Evolutionary conservation across 2,797 vertebrate species (phyloP), one percentile per base, ranked within the genome.

Genomic region (Distichodus sexfasciatus): DNA sequence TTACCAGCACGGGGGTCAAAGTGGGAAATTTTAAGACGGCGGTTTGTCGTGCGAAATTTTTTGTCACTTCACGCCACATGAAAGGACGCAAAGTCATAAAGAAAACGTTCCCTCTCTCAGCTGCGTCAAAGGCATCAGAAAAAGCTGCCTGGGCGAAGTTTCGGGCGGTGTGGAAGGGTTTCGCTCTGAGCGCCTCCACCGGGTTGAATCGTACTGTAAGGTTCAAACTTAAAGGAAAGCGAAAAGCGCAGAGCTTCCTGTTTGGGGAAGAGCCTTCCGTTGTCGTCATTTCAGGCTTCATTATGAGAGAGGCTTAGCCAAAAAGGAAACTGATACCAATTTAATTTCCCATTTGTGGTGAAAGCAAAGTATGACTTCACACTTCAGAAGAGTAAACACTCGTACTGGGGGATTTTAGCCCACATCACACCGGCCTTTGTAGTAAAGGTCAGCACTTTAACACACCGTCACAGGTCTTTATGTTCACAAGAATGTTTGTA

Each of bases 301-400:
- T 41, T 74, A 19, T 74, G 50, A 54, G 48, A 15, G 6, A n/a
- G 14, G 28, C 41, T 71, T 36, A 76, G 66, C 76, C 61, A 73
- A 71, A 62, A 71, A 35, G 63, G 74, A 71, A 76, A 76, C 74
- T 29, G 74, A 79, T 63, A 76, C 61, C 66, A 67, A 79, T 79
- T 73, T 71, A 79, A 59, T 76, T 79, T 79, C 77, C 73, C 66
- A 71, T 70, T 76, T 79, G 73, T 71, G 77, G 74, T 73, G 4
- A 35, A 21, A 47, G n/a, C n/a, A 51, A 55, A n/a, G 4, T 40
- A 59, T 64, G 57, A 54, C 29, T 69, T 77, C 17, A 75, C 35
- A 29, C 24, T 26, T 55, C 44, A 12, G 23, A 35, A 72, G 19
- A 61, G 50, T 46, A 29, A 41, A 29, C 43, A 35, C 0, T 14